Conservation (phyloP, 2,888 invertebrate genomes). For the Onchidella celtica region DNA sequence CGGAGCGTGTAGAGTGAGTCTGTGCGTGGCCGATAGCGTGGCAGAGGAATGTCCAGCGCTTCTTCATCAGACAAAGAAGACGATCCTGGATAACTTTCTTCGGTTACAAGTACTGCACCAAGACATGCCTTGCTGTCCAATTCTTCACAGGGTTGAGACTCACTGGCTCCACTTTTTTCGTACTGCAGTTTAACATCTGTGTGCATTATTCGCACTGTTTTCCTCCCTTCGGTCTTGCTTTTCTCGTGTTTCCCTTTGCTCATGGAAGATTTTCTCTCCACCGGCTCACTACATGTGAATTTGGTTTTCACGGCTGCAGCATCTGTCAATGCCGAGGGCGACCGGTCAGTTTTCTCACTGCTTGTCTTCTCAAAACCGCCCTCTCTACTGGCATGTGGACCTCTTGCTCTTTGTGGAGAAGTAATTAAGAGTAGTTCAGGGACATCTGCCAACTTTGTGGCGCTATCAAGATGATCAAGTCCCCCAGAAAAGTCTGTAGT, state of each 20-base stretch:
- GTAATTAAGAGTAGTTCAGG: not conserved
- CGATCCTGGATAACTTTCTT: not conserved
- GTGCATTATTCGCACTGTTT: not conserved
- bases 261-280: not conserved
- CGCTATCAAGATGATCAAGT: not conserved
- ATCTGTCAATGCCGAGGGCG: not conserved
- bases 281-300: not conserved
- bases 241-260: not conserved
- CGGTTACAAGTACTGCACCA: not conserved
- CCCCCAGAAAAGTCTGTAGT: not conserved
- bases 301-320: not conserved
- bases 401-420: not conserved
- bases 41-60: conserved; percentile 5
- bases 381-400: not conserved
- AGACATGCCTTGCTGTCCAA: not conserved
- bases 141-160: not conserved
- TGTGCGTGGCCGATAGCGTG: not conserved
- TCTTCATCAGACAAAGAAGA: conserved; percentile 36
- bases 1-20: conserved; percentile 37
- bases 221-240: too few species aligned
- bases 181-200: not conserved
- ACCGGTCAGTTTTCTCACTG: not conserved
- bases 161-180: not conserved
- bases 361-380: not conserved
- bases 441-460: not conserved